Conservation (phyloP, 2,888 invertebrate genomes). For the Andrena fulva region DNA sequence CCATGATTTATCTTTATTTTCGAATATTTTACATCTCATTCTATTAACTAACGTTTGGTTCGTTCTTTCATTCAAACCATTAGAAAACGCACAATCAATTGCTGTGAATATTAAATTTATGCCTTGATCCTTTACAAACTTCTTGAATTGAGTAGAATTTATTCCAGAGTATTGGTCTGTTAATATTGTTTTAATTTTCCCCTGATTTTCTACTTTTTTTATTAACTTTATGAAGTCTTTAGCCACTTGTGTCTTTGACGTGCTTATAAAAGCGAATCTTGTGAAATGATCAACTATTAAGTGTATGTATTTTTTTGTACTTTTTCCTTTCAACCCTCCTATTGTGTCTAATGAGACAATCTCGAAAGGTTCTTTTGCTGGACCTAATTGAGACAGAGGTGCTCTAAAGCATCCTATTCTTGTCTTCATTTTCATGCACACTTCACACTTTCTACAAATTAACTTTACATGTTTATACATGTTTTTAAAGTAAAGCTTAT, state of each 20-base stretch:
- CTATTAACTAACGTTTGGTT: slow-evolving; percentile 68
- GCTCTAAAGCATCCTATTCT: slow-evolving; percentile 67
- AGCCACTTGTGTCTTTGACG: background rate
- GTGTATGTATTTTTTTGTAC: slow-evolving; percentile 75
- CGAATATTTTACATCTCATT: slow-evolving; percentile 74
- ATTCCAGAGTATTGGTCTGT: slow-evolving; percentile 71
- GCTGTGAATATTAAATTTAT: slow-evolving; percentile 75
- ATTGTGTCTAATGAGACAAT: slow-evolving; percentile 76
- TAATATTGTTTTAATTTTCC: too few relatives aligned
- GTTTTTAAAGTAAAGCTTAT: slow-evolving; percentile 36
- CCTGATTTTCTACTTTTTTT: too few relatives aligned
- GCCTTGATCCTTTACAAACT: slow-evolving; percentile 62
- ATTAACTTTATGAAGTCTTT: too few relatives aligned
- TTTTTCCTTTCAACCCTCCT: slow-evolving; percentile 71
- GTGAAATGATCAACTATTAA: slow-evolving; percentile 23
- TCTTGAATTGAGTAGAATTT: slow-evolving; percentile 71
- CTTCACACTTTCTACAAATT: slow-evolving; percentile 24
- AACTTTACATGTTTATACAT: too few relatives aligned
- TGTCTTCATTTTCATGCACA: slow-evolving; percentile 69
- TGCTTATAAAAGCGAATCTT: background rate
- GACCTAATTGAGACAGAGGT: slow-evolving; percentile 71
- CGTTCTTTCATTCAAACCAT: slow-evolving; percentile 59
- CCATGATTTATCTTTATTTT: slow-evolving; percentile 70
- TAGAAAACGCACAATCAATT: slow-evolving; percentile 61
- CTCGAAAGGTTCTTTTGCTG: slow-evolving; percentile 71